phyloP scores from a whole-genome alignment of 2,888 invertebrate species.

The Aphrophora alni region DNA sequence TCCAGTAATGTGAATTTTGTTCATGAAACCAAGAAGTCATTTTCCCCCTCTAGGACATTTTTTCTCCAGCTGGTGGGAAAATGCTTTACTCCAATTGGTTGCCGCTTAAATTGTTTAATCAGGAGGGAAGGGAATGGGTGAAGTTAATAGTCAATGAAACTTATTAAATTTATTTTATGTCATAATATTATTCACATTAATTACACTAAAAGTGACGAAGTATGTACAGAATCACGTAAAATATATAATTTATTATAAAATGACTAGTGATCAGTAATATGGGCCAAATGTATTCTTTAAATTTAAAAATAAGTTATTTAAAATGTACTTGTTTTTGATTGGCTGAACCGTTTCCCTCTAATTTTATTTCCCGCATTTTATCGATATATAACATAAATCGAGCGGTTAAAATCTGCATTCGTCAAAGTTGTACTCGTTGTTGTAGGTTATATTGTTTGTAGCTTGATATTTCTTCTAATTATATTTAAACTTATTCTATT shows the following conservation, averaged over 20 bases:
- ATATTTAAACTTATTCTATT: background rate
- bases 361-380: background rate
- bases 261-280: too few relatives aligned
- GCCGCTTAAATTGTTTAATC: background rate
- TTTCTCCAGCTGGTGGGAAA: constrained; percentile 35
- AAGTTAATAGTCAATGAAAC: too few relatives aligned
- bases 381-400: background rate
- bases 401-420: background rate
- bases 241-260: too few relatives aligned
- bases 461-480: background rate
- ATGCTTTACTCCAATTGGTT: background rate
- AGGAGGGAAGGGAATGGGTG: too few relatives aligned
- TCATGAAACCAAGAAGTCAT: too few relatives aligned
- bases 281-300: background rate
- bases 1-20: too few relatives aligned
- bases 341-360: background rate
- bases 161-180: too few relatives aligned
- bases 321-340: background rate
- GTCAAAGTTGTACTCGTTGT: background rate
- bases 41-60: background rate
- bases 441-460: background rate
- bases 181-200: too few relatives aligned
- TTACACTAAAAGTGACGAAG: too few relatives aligned
- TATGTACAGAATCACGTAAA: too few relatives aligned
- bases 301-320: background rate